Evolutionary conservation across 2,797 vertebrate species (phyloP).

Genomic region (Ctenosaura bakeri): DNA sequence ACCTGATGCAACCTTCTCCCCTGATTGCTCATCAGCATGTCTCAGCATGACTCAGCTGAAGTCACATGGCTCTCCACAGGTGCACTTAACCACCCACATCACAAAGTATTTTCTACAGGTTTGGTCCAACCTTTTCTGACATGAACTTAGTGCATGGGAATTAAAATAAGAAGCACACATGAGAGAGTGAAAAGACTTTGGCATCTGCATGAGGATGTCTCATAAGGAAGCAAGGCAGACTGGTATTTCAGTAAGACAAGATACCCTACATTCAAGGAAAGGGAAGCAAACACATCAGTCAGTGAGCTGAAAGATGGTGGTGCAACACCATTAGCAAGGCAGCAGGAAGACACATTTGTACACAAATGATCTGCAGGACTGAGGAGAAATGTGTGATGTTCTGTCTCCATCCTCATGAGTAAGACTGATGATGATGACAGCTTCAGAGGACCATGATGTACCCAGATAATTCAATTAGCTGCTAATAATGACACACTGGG

Average conservation of each 20-base stretch:
- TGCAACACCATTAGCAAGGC: conserved; percentile 25
- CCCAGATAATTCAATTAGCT: conserved; percentile 44
- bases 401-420: conserved; percentile 25
- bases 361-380: conserved; percentile 32
- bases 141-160: no score
- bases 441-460: conserved; percentile 32
- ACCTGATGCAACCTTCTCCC: no score
- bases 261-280: neutral
- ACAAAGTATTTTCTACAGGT: no score
- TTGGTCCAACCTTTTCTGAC: no score
- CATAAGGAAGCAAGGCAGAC: neutral
- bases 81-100: no score
- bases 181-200: neutral
- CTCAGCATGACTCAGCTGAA: no score
- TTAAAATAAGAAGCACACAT: neutral
- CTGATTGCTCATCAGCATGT: no score
- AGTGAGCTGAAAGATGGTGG: conserved; percentile 44
- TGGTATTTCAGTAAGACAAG: neutral
- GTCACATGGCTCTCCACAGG: no score
- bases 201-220: neutral
- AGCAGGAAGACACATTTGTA: conserved; percentile 34
- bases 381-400: accelerated
- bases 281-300: conserved; percentile 58
- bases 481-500: conserved; percentile 23
- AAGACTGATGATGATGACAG: conserved; percentile 16